These are phyloP conservation scores for Zophobas atratus DNA, from an alignment of 1,140 invertebrate genomes.

Conservation along the genomic window DNA sequence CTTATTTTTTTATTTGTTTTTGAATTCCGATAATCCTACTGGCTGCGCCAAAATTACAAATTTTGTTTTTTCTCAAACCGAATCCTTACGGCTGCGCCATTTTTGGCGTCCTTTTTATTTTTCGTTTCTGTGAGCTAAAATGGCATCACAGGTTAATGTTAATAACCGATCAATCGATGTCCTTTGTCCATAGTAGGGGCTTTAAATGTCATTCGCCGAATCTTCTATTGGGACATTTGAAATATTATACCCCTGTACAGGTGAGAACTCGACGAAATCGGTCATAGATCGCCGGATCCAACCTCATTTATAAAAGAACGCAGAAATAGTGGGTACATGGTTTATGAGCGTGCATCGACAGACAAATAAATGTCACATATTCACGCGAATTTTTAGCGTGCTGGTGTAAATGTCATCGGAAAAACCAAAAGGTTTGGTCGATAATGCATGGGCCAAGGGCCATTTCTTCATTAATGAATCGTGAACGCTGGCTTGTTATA, in stretches of 20 bases:
- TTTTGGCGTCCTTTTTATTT: too few species aligned
- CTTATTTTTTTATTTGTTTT: too few species aligned
- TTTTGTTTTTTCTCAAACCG: too few species aligned
- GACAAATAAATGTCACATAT: constrained; percentile 39
- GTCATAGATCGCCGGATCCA: constrained; percentile 33
- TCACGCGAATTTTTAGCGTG: constrained; percentile 17
- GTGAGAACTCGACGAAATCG: constrained; percentile 13
- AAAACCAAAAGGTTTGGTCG: constrained; percentile 34
- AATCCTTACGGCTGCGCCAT: too few species aligned
- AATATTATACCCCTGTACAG: background rate
- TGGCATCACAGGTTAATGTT: too few species aligned
- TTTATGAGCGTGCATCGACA: constrained; percentile 28
- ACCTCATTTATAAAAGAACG: constrained; percentile 10
- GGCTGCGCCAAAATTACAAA: too few species aligned
- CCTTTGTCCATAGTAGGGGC: too few species aligned
- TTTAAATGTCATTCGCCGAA: too few species aligned
- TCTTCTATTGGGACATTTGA: too few species aligned
- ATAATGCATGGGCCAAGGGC: constrained; percentile 4
- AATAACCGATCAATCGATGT: too few species aligned
- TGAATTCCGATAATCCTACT: too few species aligned
- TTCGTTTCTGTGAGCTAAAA: too few species aligned
- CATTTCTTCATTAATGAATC: constrained; percentile 17
- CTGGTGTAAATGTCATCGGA: constrained; percentile 16
- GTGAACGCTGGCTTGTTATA: background rate
- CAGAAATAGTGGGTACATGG: constrained; percentile 8